phyloP scores from a whole-genome alignment of 2,888 invertebrate species.

The Chymomyza fuscimana region DNA sequence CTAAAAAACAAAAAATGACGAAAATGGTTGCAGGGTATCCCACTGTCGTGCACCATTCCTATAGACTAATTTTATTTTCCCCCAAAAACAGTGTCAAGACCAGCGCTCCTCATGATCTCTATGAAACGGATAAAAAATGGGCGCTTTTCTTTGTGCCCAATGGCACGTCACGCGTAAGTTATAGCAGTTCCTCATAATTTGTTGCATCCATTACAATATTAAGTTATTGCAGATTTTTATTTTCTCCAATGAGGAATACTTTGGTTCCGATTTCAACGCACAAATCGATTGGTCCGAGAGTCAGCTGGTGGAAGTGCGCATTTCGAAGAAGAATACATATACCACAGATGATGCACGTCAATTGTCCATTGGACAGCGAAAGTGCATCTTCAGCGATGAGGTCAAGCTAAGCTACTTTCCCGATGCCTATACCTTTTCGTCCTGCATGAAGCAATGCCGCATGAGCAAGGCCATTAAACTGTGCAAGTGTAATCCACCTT shows the following conservation, averaged over 20 bases:
- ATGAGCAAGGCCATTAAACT: conserved; percentile 83
- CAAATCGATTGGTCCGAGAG: conserved; percentile 85
- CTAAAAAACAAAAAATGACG: too few relatives aligned
- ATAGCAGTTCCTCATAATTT: background rate
- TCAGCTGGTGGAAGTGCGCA: conserved; percentile 76
- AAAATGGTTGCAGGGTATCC: too few relatives aligned
- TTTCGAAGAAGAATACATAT: conserved; percentile 88
- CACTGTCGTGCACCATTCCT: too few relatives aligned
- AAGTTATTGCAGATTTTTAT: conserved; percentile 76
- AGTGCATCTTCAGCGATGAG: conserved; percentile 87
- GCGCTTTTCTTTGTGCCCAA: conserved; percentile 77
- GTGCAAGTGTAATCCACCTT: conserved; percentile 87
- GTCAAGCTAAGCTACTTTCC: conserved; percentile 82
- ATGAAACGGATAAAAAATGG: conserved; percentile 80
- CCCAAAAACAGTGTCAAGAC: conserved; percentile 56
- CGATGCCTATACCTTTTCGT: conserved; percentile 85
- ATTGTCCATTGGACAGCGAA: conserved; percentile 84
- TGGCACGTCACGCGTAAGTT: conserved; percentile 64
- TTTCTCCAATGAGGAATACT: conserved; percentile 86
- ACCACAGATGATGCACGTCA: conserved; percentile 88
- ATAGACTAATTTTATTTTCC: background rate
- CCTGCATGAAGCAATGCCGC: conserved; percentile 87
- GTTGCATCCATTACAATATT: background rate
- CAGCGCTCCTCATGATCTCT: conserved; percentile 76
- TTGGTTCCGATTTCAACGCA: conserved; percentile 85